Conservation (phyloP, 2,113 vertebrate genomes). For the Otocyon megalotis region DNA sequence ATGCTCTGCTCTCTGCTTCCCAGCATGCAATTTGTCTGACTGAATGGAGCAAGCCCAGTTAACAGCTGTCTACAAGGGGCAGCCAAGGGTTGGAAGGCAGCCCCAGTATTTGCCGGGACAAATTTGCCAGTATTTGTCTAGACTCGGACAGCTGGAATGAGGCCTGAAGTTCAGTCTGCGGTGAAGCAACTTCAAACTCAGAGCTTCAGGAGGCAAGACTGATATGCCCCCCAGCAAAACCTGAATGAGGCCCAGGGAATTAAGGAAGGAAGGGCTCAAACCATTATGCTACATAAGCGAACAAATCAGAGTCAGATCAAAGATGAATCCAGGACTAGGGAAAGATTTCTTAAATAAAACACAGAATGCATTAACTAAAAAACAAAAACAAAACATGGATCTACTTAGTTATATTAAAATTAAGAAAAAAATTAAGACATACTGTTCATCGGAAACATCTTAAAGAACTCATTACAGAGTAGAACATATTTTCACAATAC, state of each 20-base stretch:
- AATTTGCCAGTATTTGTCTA: too few species aligned
- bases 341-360: neutral
- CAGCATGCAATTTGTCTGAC: neutral
- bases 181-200: fast-evolving
- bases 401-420: neutral
- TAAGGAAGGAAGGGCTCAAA: neutral
- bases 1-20: neutral
- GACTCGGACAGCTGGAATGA: neutral
- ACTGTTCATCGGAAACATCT: neutral
- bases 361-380: neutral
- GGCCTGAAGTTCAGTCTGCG: neutral
- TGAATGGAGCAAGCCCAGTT: too few species aligned
- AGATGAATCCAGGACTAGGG: neutral
- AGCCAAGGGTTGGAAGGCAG: neutral
- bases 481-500: neutral
- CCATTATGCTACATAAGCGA: neutral
- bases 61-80: neutral
- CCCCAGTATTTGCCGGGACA: fast-evolving
- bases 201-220: neutral
- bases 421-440: neutral
- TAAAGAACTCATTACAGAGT: neutral
- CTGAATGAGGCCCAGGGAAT: neutral
- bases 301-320: neutral
- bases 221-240: neutral
- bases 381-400: neutral